These are phyloP conservation scores for Cololabis saira DNA, from an alignment of 2,113 vertebrate species.

Conservation along the genomic window DNA sequence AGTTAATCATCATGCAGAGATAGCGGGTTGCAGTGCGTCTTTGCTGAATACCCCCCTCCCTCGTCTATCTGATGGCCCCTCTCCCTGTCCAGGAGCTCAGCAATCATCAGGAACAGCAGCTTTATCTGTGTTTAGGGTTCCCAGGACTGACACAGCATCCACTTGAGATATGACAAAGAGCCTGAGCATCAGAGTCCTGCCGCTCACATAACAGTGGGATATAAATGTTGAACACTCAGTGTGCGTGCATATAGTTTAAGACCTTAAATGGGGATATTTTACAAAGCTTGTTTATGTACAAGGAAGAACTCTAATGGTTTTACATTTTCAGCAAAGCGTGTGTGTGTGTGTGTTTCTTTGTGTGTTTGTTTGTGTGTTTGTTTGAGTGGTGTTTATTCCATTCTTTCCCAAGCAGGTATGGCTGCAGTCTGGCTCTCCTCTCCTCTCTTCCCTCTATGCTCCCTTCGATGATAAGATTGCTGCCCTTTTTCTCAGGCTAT, in stretches of 20 bases:
- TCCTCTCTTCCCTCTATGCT: constrained; percentile 28
- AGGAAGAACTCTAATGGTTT: background rate
- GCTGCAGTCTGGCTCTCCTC: constrained; percentile 42
- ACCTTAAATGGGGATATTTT: background rate
- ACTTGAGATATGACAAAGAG: constrained; percentile 79
- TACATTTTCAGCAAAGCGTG: background rate
- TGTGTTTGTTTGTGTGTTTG: constrained; percentile 4
- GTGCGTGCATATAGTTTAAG: background rate
- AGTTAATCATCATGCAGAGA: constrained; percentile 59
- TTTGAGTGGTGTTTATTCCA: background rate
- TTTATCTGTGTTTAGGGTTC: constrained; percentile 77
- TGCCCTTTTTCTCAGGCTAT: constrained; percentile 70
- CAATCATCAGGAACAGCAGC: constrained; percentile 63
- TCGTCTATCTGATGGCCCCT: constrained; percentile 41
- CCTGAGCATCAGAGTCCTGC: constrained; percentile 52
- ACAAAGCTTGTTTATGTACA: background rate
- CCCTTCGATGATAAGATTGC: constrained; percentile 63
- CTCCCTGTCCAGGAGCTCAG: constrained; percentile 49
- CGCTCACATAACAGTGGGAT: constrained; percentile 33
- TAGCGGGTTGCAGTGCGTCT: constrained; percentile 35
- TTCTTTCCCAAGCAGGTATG: constrained; percentile 23
- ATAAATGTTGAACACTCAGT: constrained; percentile 2
- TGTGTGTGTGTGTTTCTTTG: constrained; percentile 12
- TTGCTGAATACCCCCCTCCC: constrained; percentile 17
- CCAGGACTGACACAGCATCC: constrained; percentile 80